Evolutionary conservation across 2,113 vertebrate species (phyloP).

Genomic region (Esox niger): DNA sequence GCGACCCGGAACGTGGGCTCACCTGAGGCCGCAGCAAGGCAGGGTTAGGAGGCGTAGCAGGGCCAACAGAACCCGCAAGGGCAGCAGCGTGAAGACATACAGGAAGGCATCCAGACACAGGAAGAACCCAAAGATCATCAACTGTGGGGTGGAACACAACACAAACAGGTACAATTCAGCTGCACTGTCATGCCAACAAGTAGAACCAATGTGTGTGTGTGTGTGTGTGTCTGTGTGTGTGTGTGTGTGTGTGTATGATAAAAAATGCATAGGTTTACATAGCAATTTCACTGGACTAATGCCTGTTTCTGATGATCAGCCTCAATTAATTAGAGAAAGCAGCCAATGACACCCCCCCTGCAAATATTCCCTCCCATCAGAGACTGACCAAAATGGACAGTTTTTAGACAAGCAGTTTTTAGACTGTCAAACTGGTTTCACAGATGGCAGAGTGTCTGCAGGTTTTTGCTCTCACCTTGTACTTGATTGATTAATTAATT

Average conservation of each 20-base stretch:
- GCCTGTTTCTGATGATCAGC: too few relatives aligned
- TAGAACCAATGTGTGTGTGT: not conserved
- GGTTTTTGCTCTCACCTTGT: too few relatives aligned
- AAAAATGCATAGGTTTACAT: not conserved
- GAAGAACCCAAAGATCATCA: constrained; percentile 96
- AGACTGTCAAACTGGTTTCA: too few relatives aligned
- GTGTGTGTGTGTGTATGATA: not conserved
- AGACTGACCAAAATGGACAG: too few relatives aligned
- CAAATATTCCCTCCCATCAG: too few relatives aligned
- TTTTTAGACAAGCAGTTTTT: too few relatives aligned
- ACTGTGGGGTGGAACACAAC: constrained; percentile 66
- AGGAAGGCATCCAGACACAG: constrained; percentile 96
- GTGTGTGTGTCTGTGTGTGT: not conserved
- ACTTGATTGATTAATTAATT: too few relatives aligned
- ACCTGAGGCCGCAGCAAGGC: constrained; percentile 93
- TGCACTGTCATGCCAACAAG: not conserved
- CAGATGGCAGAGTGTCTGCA: too few relatives aligned
- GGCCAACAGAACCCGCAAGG: constrained; percentile 88
- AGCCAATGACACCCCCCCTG: too few relatives aligned
- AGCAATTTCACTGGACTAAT: too few relatives aligned
- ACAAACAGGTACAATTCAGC: not conserved
- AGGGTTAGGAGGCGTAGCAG: constrained; percentile 86
- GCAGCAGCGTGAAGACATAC: constrained; percentile 95
- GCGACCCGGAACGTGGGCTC: constrained; percentile 48
- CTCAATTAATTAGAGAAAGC: too few relatives aligned